Conservation (phyloP, 2,888 invertebrate species). For the Tribolium freemani region DNA sequence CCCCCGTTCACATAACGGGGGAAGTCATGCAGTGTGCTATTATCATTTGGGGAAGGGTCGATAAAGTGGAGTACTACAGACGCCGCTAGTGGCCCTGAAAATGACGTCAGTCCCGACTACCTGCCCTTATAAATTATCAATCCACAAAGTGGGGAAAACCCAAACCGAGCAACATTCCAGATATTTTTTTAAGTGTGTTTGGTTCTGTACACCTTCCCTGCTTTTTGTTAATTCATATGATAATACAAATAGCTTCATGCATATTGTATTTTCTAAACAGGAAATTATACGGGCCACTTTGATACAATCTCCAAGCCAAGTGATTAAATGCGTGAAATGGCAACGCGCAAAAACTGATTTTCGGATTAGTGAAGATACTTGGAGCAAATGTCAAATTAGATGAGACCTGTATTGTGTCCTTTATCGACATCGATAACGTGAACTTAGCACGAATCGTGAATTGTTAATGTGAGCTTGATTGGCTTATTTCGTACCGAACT, state of each 20-base stretch:
- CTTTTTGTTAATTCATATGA: conserved; percentile 20
- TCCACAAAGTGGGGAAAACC: conserved; percentile 10
- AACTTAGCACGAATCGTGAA: conserved; percentile 9
- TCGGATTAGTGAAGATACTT: background rate
- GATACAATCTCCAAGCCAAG: background rate
- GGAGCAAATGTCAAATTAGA: conserved; percentile 8
- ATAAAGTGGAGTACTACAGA: conserved; percentile 48
- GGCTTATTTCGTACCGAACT: background rate
- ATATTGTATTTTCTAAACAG: conserved; percentile 12
- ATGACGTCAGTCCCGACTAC: conserved; percentile 48
- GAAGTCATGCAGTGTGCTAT: conserved; percentile 33
- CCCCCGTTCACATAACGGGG: conserved; percentile 30
- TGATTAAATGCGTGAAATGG: conserved; percentile 7
- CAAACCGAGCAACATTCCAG: background rate
- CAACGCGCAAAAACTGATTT: conserved; percentile 1
- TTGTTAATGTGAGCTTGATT: conserved; percentile 2
- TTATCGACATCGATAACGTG: conserved; percentile 9
- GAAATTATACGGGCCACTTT: conserved; percentile 9
- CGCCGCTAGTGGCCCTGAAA: conserved; percentile 47
- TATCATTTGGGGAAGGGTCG: conserved; percentile 41
- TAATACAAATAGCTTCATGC: conserved; percentile 10
- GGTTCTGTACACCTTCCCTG: background rate
- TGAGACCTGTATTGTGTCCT: conserved; percentile 3
- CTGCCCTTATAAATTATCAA: conserved; percentile 48
- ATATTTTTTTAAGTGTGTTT: background rate